These are phyloP conservation scores for Mimumesa dahlbomi DNA, from an alignment of 2,888 invertebrate genomes.

Conservation along the genomic window DNA sequence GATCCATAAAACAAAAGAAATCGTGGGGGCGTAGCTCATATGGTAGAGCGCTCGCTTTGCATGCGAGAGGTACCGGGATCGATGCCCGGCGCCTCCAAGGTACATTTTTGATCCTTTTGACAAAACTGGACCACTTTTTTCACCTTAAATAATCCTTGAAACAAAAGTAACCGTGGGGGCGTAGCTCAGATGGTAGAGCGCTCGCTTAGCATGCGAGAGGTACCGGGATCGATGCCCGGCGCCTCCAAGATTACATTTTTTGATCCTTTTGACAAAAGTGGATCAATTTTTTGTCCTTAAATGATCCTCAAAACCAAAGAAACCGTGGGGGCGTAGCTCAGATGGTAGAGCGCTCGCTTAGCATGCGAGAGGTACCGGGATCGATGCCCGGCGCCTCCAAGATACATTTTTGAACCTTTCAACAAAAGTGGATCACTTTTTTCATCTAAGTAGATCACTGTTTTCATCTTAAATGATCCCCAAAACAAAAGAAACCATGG, in stretches of 20 bases:
- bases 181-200: conserved; percentile 79
- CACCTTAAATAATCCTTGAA: neutral
- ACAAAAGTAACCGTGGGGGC: conserved; percentile 68
- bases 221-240: conserved; percentile 78
- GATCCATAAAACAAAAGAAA: conserved; percentile 11
- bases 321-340: conserved; percentile 79
- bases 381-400: conserved; percentile 53
- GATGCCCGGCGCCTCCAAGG: conserved; percentile 77
- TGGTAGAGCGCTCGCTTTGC: conserved; percentile 79
- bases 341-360: conserved; percentile 80
- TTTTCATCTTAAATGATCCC: neutral
- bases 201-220: conserved; percentile 79
- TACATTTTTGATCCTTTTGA: conserved; percentile 55
- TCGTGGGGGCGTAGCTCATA: conserved; percentile 77
- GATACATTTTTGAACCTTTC: conserved; percentile 39
- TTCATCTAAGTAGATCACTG: too few relatives aligned
- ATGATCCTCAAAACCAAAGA: neutral
- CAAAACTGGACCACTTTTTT: conserved; percentile 51
- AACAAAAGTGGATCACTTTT: conserved; percentile 24
- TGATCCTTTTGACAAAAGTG: conserved; percentile 57
- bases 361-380: conserved; percentile 80
- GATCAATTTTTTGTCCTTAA: conserved; percentile 21
- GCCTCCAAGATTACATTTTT: conserved; percentile 71
- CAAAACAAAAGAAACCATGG: conserved; percentile 47
- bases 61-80: conserved; percentile 79